Percentiles rank a stretch among this genome's conserved stretches.
Conservation (phyloP, 2,888 invertebrate genomes). For the Xanthorhoe spadicearia region DNA sequence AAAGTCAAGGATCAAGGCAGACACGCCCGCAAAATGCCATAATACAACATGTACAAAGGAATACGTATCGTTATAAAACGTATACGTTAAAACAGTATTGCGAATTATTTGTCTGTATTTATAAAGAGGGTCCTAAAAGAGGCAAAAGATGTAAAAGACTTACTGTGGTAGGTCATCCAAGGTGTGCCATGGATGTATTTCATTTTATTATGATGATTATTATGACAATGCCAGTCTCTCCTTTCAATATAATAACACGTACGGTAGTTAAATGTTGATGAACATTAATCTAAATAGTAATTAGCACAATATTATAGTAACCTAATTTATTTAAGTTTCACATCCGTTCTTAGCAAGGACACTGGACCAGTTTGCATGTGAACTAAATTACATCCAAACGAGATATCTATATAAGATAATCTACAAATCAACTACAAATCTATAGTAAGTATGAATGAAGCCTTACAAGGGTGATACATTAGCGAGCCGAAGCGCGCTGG, state of each 20-base stretch:
- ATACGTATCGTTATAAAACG: neutral
- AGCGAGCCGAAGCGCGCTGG: no score
- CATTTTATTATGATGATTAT: no score
- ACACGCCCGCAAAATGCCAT: slow-evolving; percentile 36
- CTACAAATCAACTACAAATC: slow-evolving; percentile 34
- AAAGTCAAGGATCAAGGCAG: slow-evolving; percentile 46
- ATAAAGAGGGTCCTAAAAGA: no score
- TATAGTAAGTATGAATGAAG: slow-evolving; percentile 44
- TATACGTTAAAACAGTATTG: no score
- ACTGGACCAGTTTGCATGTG: slow-evolving; percentile 30
- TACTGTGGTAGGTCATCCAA: no score
- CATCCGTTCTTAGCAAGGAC: slow-evolving; percentile 41
- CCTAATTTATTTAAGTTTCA: slow-evolving; percentile 19
- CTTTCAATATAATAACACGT: no score
- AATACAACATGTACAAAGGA: slow-evolving; percentile 19
- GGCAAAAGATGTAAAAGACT: no score
- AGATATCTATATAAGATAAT: slow-evolving; percentile 38
- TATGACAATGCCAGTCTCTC: no score
- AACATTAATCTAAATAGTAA: neutral
- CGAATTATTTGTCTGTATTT: no score
- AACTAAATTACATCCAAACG: slow-evolving; percentile 37
- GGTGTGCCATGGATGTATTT: no score
- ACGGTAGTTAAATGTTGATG: neutral
- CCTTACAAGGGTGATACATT: slow-evolving; percentile 22
- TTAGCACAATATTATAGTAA: slow-evolving; percentile 2